These are phyloP conservation scores for Taeniopygia guttata DNA, from an alignment of 2,797 vertebrate genomes.

Conservation along the genomic window DNA sequence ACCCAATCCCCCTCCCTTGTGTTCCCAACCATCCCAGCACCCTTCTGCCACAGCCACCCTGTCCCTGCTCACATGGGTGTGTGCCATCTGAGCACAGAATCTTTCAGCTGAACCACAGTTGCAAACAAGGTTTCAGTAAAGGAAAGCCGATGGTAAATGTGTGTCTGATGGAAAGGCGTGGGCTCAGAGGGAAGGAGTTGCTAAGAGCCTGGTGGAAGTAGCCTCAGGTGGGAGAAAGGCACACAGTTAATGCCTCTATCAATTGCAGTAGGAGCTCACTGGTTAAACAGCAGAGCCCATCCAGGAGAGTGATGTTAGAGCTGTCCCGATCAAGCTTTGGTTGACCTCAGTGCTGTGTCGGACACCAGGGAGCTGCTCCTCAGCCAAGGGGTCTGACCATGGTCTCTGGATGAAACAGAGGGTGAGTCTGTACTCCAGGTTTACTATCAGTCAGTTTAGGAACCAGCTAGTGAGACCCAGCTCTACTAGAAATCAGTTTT, in stretches of 20 bases:
- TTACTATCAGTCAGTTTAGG: neutral
- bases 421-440: neutral
- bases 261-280: neutral
- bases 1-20: neutral
- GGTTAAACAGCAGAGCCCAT: neutral
- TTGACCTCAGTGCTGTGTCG: neutral
- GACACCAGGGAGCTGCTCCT: neutral
- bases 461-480: neutral
- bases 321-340: neutral
- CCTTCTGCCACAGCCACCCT: neutral
- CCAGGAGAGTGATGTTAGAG: neutral
- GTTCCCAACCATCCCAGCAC: neutral
- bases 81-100: neutral
- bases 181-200: neutral
- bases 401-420: fast-evolving
- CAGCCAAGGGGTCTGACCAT: neutral
- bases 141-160: neutral
- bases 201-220: neutral
- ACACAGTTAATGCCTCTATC: neutral
- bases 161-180: neutral
- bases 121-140: neutral
- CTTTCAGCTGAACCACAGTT: neutral
- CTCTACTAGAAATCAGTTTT: neutral
- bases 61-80: fast-evolving
- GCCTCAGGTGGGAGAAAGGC: neutral